These are phyloP conservation scores for Hirtodrosophila duncani DNA, from an alignment of 2,888 invertebrate genomes.

Conservation along the genomic window DNA sequence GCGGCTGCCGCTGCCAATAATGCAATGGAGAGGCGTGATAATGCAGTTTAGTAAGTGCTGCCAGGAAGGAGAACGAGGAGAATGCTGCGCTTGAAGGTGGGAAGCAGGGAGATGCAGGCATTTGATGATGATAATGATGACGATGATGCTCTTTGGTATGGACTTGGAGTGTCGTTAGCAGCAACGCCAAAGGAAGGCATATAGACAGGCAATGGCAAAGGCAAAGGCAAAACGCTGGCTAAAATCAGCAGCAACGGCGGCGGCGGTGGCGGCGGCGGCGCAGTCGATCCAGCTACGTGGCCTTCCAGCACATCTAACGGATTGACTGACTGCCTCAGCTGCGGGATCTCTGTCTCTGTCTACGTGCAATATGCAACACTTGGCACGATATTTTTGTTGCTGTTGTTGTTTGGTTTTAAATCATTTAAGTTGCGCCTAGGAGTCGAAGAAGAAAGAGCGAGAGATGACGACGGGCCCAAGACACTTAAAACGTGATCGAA, in stretches of 20 bases:
- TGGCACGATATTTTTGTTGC: conserved; percentile 66
- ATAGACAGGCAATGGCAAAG: conserved; percentile 18
- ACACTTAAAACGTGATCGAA: conserved; percentile 73
- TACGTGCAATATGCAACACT: conserved; percentile 69
- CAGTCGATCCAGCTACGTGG: conserved; percentile 43
- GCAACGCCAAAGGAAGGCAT: too few species aligned
- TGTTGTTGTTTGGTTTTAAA: conserved; percentile 57
- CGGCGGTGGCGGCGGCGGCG: too few species aligned
- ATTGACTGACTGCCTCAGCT: conserved; percentile 61
- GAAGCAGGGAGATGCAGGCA: conserved; percentile 1
- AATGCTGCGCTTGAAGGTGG: not conserved
- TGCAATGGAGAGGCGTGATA: conserved; percentile 72
- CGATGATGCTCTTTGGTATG: too few species aligned
- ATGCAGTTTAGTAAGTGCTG: conserved; percentile 71
- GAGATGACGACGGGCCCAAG: conserved; percentile 56
- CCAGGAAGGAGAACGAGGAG: conserved; percentile 9
- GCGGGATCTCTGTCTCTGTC: conserved; percentile 25
- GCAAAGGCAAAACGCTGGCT: too few species aligned
- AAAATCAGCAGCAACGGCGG: too few species aligned
- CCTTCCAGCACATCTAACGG: conserved; percentile 54
- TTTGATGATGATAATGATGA: conserved; percentile 6
- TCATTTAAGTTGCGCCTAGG: conserved; percentile 67
- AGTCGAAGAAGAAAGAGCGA: conserved; percentile 29
- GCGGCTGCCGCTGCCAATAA: conserved; percentile 59
- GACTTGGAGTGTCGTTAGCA: conserved; percentile 35